Percentiles rank a stretch among this genome's conserved stretches.
Conservation (phyloP, 2,113 vertebrate genomes). For the Myrmophylax atrothorax region DNA sequence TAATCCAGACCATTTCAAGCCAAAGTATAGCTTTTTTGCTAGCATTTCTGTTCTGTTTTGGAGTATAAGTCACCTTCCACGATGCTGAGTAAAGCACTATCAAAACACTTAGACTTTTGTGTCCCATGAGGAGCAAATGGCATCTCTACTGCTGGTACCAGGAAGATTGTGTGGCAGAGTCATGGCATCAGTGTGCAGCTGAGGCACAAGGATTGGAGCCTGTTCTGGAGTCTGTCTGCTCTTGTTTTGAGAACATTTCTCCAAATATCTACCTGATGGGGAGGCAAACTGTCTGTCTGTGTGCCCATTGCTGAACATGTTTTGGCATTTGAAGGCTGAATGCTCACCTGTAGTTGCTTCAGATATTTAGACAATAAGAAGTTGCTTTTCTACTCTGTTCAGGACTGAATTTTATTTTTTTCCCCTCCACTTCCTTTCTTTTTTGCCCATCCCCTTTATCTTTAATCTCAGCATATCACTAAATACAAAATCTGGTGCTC, state of each 20-base stretch:
- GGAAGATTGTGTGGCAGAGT: background rate
- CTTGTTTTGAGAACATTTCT: background rate
- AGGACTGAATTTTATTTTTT: background rate
- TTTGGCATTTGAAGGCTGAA: background rate
- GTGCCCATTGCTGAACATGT: background rate
- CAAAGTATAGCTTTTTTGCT: background rate
- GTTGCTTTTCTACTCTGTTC: background rate
- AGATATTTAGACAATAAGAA: background rate
- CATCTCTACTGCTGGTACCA: background rate
- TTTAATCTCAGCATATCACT: background rate
- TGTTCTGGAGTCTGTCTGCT: background rate
- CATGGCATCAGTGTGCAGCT: accelerated
- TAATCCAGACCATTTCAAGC: background rate
- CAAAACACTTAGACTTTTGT: background rate
- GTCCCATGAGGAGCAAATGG: background rate
- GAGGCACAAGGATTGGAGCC: background rate
- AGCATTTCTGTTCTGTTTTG: background rate
- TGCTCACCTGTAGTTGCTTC: background rate
- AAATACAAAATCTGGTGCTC: background rate
- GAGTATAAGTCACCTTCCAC: background rate
- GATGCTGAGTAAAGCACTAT: background rate
- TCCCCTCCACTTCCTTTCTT: accelerated
- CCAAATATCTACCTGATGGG: background rate
- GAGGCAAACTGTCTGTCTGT: background rate
- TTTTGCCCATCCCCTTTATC: background rate